A percentile compares a stretch with the other conserved stretches of the same genome.
phyloP scores from a whole-genome alignment of 2,797 vertebrate genomes.

The Valencia hispanica region DNA sequence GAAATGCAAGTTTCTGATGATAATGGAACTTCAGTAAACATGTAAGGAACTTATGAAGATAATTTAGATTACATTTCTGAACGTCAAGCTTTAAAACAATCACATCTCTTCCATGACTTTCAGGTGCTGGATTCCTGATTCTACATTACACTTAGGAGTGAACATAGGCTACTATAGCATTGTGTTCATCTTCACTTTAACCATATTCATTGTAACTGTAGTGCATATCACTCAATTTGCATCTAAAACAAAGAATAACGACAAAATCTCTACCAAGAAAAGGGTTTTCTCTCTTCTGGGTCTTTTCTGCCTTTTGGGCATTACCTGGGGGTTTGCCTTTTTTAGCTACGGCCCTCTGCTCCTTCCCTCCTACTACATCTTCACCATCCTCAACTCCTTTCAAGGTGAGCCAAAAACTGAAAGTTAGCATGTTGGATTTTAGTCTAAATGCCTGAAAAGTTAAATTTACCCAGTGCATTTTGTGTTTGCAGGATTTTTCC shows the following conservation, averaged over 20 bases:
- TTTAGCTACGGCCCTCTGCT: slow-evolving; percentile 60
- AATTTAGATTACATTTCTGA: not conserved
- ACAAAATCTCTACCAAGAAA: not conserved
- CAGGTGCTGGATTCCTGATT: slow-evolving; percentile 72
- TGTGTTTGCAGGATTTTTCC: slow-evolving; percentile 63
- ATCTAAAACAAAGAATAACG: rapidly evolving
- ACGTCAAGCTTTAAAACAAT: not conserved
- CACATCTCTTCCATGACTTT: not conserved
- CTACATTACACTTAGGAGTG: slow-evolving; percentile 46
- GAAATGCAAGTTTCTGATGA: slow-evolving; percentile 8
- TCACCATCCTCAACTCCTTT: slow-evolving; percentile 71
- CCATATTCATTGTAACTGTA: slow-evolving; percentile 38
- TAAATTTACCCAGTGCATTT: not conserved
- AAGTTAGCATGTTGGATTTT: not conserved
- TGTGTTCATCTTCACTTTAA: slow-evolving; percentile 62
- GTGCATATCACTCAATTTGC: slow-evolving; percentile 2
- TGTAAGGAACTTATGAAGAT: slow-evolving; percentile 43
- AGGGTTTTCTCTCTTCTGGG: slow-evolving; percentile 48
- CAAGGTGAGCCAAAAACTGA: slow-evolving; percentile 54
- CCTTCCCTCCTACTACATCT: slow-evolving; percentile 64
- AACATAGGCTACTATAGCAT: slow-evolving; percentile 62
- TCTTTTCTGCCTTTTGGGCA: slow-evolving; percentile 58
- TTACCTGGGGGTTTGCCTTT: slow-evolving; percentile 75
- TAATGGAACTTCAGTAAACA: slow-evolving; percentile 31
- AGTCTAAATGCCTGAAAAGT: not conserved